phyloP scores from a whole-genome alignment of 2,113 vertebrate species.

The Balaenoptera acutorostrata region DNA sequence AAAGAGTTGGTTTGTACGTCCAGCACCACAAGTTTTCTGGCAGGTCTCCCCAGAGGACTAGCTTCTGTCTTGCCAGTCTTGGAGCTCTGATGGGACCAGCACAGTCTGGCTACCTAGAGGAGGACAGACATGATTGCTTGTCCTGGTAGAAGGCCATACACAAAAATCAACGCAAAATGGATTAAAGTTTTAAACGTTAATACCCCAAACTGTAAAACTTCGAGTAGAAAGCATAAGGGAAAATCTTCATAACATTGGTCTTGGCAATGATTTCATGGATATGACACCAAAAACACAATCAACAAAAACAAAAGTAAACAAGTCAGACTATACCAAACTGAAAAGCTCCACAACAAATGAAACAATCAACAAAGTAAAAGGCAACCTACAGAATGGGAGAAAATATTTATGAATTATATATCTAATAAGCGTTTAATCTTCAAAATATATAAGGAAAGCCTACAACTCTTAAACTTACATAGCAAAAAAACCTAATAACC shows the following conservation, averaged over 20 bases:
- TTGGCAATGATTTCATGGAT: neutral
- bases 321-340: neutral
- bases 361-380: neutral
- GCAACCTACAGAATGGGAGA: neutral
- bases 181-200: neutral
- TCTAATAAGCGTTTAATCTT: neutral
- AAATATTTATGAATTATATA: neutral
- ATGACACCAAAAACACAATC: neutral
- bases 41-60: neutral
- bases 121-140: neutral
- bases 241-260: neutral
- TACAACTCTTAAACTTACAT: neutral
- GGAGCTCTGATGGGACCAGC: neutral
- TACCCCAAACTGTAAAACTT: neutral
- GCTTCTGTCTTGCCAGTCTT: neutral
- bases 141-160: neutral
- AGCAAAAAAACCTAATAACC: neutral
- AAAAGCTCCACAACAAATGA: neutral
- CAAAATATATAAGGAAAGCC: neutral
- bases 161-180: neutral
- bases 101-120: neutral
- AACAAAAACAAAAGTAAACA: neutral
- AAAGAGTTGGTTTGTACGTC: neutral
- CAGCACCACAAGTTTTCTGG: neutral
- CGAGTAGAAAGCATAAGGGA: neutral